Percentiles rank a stretch among this genome's conserved stretches.
These are phyloP conservation scores for Heliconius sara DNA, from an alignment of 2,888 invertebrate genomes.

Conservation along the genomic window DNA sequence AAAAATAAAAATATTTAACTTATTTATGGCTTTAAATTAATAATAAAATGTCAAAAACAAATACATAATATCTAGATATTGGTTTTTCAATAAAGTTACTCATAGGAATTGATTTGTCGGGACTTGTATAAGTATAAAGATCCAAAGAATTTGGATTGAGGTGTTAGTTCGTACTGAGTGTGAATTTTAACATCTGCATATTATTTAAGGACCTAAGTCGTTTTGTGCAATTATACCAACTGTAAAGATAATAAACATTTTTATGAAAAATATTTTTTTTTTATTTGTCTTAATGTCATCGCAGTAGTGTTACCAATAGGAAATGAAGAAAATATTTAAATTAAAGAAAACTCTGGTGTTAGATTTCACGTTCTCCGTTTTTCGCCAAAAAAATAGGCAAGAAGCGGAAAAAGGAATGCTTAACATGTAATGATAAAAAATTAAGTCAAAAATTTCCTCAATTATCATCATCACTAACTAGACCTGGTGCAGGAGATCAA, in stretches of 20 bases:
- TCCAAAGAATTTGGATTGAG: slow-evolving; percentile 37
- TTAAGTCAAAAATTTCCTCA: not conserved
- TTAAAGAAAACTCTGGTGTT: too few species aligned
- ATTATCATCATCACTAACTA: too few species aligned
- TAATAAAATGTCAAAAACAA: slow-evolving; percentile 19
- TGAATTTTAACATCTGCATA: slow-evolving; percentile 53
- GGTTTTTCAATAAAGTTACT: slow-evolving; percentile 28
- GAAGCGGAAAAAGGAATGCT: not conserved
- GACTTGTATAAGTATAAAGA: slow-evolving; percentile 2
- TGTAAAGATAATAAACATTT: slow-evolving; percentile 64
- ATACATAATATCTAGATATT: slow-evolving; percentile 19
- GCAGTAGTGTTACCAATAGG: too few species aligned
- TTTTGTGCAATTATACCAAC: slow-evolving; percentile 61
- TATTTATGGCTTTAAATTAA: slow-evolving; percentile 37
- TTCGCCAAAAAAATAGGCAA: not conserved
- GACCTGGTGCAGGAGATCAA: too few species aligned
- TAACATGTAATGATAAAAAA: not conserved
- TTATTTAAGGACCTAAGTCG: slow-evolving; percentile 47
- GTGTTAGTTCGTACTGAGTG: slow-evolving; percentile 56
- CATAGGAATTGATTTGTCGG: slow-evolving; percentile 43
- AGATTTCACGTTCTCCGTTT: too few species aligned
- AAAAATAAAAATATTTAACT: slow-evolving; percentile 8
- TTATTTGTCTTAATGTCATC: not conserved
- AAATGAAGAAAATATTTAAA: too few species aligned
- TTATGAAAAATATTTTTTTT: slow-evolving; percentile 55